Percentiles rank a stretch among this genome's conserved stretches.
These are phyloP conservation scores for Pelodytes ibericus DNA, from an alignment of 2,797 vertebrate species.

Conservation along the genomic window DNA sequence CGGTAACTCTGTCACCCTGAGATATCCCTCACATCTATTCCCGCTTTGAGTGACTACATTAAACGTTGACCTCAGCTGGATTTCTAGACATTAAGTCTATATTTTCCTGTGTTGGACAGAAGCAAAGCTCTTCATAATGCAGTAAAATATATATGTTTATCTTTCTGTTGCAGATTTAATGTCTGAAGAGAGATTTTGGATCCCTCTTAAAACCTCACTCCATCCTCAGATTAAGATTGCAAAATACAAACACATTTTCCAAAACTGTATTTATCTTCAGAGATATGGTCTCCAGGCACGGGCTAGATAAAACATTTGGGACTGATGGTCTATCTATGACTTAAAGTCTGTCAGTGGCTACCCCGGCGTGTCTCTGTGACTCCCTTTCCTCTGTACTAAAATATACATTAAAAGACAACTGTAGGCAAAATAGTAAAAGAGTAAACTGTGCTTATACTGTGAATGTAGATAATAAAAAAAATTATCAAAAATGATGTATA, in stretches of 20 bases:
- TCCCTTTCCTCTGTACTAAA: too few relatives aligned
- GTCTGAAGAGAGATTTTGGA: slow-evolving; percentile 26
- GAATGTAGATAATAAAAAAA: too few relatives aligned
- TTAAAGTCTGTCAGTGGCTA: slow-evolving; percentile 41
- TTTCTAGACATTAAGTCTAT: slow-evolving; percentile 20
- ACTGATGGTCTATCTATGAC: slow-evolving; percentile 33
- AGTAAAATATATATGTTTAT: slow-evolving; percentile 48
- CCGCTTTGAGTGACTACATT: slow-evolving; percentile 31
- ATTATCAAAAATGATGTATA: too few relatives aligned
- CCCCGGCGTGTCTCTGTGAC: slow-evolving; percentile 34
- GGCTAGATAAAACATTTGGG: slow-evolving; percentile 9
- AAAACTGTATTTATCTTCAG: slow-evolving; percentile 44
- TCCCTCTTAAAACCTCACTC: slow-evolving; percentile 52
- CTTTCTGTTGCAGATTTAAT: slow-evolving; percentile 47
- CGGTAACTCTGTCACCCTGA: not conserved
- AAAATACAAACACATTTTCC: slow-evolving; percentile 23
- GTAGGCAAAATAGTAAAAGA: too few relatives aligned
- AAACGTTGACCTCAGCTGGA: slow-evolving; percentile 24
- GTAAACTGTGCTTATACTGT: too few relatives aligned
- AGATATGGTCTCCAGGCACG: slow-evolving; percentile 46
- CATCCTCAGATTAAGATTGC: slow-evolving; percentile 51
- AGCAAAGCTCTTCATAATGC: slow-evolving; percentile 27
- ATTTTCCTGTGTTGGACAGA: slow-evolving; percentile 34
- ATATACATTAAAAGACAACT: too few relatives aligned
- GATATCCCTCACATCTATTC: slow-evolving; percentile 33